A percentile compares a stretch with the other conserved stretches of the same genome.
phyloP scores from a whole-genome alignment of 2,888 invertebrate genomes.

The Ernsta delagoae region DNA sequence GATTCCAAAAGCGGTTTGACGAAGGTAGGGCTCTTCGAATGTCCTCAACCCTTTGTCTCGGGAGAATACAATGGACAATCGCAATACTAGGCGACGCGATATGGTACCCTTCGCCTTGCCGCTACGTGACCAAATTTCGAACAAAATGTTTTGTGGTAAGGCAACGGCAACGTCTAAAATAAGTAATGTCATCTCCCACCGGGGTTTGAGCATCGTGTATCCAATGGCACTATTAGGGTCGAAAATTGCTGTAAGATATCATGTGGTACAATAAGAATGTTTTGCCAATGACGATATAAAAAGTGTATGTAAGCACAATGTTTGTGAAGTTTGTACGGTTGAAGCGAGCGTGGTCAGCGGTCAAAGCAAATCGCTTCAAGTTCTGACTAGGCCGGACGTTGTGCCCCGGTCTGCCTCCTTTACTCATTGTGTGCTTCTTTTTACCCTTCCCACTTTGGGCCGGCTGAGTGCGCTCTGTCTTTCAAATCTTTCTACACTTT shows the following conservation, averaged over 20 bases:
- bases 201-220: constrained; percentile 47
- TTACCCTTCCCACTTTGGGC: constrained; percentile 64
- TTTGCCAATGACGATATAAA: constrained; percentile 13
- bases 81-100: constrained; percentile 78
- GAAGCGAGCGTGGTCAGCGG: constrained; percentile 62
- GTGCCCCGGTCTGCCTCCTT: constrained; percentile 59
- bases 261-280: constrained; percentile 12
- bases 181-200: constrained; percentile 74
- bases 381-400: constrained; percentile 66
- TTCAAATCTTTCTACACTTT: constrained; percentile 61
- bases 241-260: constrained; percentile 36
- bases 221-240: constrained; percentile 40
- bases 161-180: constrained; percentile 68
- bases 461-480: constrained; percentile 70
- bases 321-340: constrained; percentile 42
- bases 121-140: constrained; percentile 82
- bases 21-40: constrained; percentile 73
- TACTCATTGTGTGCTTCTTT: constrained; percentile 71
- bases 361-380: constrained; percentile 60
- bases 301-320: constrained; percentile 34
- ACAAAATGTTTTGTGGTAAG: constrained; percentile 75
- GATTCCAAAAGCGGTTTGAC: constrained; percentile 76
- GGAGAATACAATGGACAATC: constrained; percentile 81
- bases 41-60: constrained; percentile 81
- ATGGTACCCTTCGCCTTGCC: constrained; percentile 68